Evolutionary conservation across 2,113 vertebrate genomes (phyloP).

Genomic region (Pavo muticus): DNA sequence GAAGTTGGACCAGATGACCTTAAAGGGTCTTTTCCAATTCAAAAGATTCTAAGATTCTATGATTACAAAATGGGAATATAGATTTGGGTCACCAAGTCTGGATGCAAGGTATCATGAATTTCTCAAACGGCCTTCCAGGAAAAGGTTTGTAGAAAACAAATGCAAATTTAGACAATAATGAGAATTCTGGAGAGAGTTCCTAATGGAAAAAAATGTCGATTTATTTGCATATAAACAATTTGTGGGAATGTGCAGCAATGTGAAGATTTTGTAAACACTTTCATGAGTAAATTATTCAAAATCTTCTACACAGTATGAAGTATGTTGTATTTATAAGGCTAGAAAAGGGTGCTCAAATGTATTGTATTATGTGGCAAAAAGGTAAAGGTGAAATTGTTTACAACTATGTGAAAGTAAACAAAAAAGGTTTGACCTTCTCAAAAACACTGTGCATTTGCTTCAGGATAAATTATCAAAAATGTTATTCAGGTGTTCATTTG

Average conservation of each 20-base stretch:
- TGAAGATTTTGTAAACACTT: constrained; percentile 25
- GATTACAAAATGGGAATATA: constrained; percentile 11
- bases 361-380: not conserved
- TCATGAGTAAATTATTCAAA: constrained; percentile 1
- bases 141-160: constrained; percentile 25
- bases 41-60: too few relatives aligned
- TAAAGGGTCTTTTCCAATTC: too few relatives aligned
- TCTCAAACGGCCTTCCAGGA: not conserved
- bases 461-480: constrained; percentile 3
- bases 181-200: not conserved
- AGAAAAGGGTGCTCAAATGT: not conserved
- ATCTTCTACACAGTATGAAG: not conserved
- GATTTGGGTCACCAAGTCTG: not conserved
- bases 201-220: not conserved
- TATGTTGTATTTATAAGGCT: not conserved
- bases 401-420: not conserved
- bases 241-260: not conserved
- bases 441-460: not conserved
- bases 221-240: constrained; percentile 23
- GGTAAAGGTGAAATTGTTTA: constrained; percentile 21
- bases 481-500: constrained; percentile 2
- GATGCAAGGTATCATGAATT: not conserved
- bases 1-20: too few relatives aligned
- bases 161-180: not conserved
- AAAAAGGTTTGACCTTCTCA: not conserved